A percentile compares a stretch with the other conserved stretches of the same genome.
These are phyloP conservation scores for Grantiella picta DNA, from an alignment of 2,113 vertebrate genomes.

Conservation along the genomic window DNA sequence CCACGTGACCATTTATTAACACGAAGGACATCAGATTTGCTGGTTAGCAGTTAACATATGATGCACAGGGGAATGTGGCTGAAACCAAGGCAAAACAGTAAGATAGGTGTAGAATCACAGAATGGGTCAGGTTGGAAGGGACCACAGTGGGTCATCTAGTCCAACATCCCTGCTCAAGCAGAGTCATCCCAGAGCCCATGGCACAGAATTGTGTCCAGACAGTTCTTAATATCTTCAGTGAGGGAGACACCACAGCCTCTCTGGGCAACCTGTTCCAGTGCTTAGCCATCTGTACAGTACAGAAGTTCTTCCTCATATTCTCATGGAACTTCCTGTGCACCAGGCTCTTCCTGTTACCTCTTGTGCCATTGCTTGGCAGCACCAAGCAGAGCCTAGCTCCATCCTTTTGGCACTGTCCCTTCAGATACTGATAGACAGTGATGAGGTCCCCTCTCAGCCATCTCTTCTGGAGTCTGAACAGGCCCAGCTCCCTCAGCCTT, in stretches of 20 bases:
- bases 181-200: not conserved
- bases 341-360: not conserved
- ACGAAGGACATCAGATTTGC: not conserved
- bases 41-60: not conserved
- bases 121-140: not conserved
- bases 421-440: not conserved
- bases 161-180: not conserved
- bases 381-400: not conserved
- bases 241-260: not conserved
- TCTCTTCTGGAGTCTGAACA: not conserved
- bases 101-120: not conserved
- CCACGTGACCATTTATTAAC: not conserved
- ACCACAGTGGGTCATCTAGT: not conserved
- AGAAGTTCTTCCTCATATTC: not conserved
- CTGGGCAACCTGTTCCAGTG: not conserved
- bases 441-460: rapidly evolving
- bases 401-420: not conserved
- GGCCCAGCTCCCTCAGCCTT: not conserved
- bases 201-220: not conserved
- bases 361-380: not conserved
- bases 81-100: not conserved
- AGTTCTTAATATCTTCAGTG: not conserved
- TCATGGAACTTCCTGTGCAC: not conserved
- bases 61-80: not conserved
- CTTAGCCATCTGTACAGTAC: not conserved